A percentile compares a stretch with the other conserved stretches of the same genome.
phyloP scores from a whole-genome alignment of 2,797 vertebrate species.

The Sebastes hubbsi region DNA sequence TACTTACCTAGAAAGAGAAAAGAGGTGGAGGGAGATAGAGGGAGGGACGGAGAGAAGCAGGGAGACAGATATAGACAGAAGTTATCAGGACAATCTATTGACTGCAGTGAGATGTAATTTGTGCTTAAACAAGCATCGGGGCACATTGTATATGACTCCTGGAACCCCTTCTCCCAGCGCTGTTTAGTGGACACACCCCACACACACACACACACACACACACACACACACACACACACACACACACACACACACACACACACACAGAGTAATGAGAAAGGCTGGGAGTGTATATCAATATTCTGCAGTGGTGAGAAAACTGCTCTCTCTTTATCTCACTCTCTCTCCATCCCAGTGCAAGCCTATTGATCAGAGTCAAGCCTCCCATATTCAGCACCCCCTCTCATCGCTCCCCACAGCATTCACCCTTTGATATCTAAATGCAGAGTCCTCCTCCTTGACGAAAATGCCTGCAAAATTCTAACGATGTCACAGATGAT shows the following conservation, averaged over 20 bases:
- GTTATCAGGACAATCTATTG: conserved; percentile 66
- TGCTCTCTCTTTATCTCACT: conserved; percentile 20
- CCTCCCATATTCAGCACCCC: conserved; percentile 17
- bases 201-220: too few species aligned
- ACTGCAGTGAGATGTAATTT: conserved; percentile 55
- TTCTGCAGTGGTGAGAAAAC: conserved; percentile 62
- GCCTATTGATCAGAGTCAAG: conserved; percentile 54
- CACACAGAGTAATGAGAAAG: conserved; percentile 29
- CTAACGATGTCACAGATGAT: neutral
- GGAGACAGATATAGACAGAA: conserved; percentile 8
- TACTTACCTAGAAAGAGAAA: conserved; percentile 76
- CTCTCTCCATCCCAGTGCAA: conserved; percentile 33
- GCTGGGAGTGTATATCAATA: conserved; percentile 50
- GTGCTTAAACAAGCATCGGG: conserved; percentile 47
- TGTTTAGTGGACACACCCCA: neutral
- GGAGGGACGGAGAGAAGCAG: too few species aligned
- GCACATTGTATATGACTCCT: conserved; percentile 26
- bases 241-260: neutral
- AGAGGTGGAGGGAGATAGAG: conserved; percentile 6
- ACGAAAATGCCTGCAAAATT: conserved; percentile 14
- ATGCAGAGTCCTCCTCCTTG: neutral
- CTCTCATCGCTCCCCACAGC: neutral
- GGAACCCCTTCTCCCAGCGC: neutral
- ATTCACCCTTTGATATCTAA: conserved; percentile 2
- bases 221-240: neutral